Base-by-base conservation (phyloP, 2,888 invertebrate genomes). In the Agonopterix alstromeriana region DNA sequence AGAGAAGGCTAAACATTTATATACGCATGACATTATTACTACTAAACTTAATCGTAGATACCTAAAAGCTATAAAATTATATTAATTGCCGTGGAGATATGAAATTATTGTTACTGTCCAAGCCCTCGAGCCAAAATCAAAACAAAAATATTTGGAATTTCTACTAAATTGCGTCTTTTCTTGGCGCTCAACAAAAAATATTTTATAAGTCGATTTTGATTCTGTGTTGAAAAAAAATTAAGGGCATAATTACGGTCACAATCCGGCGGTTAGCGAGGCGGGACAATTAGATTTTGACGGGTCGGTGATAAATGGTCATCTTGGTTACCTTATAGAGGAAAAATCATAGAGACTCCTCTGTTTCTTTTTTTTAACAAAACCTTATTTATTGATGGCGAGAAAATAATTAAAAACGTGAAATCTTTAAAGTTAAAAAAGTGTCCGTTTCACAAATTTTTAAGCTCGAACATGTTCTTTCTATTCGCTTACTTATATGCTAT, bases 231-330 rank as follows among this genome's bases (percentile, higher is more conserved):
- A 84, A 79, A n/a, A 84, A 85, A 85, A 85, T 78, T 81, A 82
- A 80, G 82, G 82, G 77, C 73, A 70, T 87, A 86, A 88, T 88
- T 85, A 87, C 71, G 82, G 80, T 82, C 84, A 87, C 86, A 82
- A 83, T 77, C 75, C 76, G 63, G 73, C 74, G 81, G 86, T 84
- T 82, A 80, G 80, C 77, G 77, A 78, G 72, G 77, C 79, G 77
- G 84, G 86, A 87, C 88, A 87, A 88, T 88, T 88, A 88, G 83
- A 82, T 82, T 87, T 85, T 88, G 87, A 88, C 87, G 78, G 84
- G 73, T 69, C 73, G 60, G 72, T 88, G 87, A 88, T 88, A 86
- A 86, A 88, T 87, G 82, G 80, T 75, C 70, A 67, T 71, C 73
- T 77, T 67, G 74, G 70, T 71, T 70, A 70, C 65, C 70, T 61